Percentiles rank a stretch among this genome's conserved stretches.
phyloP scores from a whole-genome alignment of 2,113 vertebrate genomes.

The Hemiprocne comata region DNA sequence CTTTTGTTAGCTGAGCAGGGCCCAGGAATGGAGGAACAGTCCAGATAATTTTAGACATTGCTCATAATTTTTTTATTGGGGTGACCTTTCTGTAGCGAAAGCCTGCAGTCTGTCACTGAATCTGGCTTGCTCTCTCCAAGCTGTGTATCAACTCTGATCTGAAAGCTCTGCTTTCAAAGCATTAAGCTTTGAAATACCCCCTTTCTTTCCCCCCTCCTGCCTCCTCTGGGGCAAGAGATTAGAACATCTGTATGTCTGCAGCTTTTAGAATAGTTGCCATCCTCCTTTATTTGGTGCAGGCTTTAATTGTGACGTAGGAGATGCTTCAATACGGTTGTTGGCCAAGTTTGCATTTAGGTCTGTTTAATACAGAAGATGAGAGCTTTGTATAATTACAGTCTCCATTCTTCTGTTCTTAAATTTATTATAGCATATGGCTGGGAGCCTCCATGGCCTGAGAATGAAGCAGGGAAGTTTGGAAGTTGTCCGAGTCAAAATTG shows the following conservation, averaged over 20 bases:
- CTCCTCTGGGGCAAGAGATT: background rate
- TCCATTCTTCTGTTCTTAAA: conserved; percentile 31
- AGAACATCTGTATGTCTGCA: background rate
- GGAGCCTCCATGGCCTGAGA: conserved; percentile 23
- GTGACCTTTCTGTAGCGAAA: background rate
- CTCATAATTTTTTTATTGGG: conserved; percentile 32
- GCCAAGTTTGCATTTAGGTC: background rate
- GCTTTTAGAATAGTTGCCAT: conserved; percentile 31
- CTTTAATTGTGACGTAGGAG: background rate
- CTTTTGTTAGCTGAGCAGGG: conserved; percentile 7
- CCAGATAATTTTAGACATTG: conserved; percentile 50
- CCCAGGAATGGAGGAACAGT: background rate
- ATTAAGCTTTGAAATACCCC: background rate
- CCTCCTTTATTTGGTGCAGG: background rate
- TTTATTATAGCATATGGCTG: background rate
- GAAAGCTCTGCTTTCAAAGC: background rate
- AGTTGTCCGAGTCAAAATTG: background rate
- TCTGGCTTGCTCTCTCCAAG: background rate
- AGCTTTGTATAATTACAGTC: background rate
- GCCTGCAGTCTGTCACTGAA: conserved; percentile 32
- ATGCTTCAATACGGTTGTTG: background rate
- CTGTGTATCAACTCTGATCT: background rate
- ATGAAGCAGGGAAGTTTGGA: background rate
- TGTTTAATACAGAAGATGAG: background rate
- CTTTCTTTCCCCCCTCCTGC: background rate